These are phyloP conservation scores for Seira musarum DNA, from an alignment of 2,888 invertebrate genomes.

Conservation along the genomic window DNA sequence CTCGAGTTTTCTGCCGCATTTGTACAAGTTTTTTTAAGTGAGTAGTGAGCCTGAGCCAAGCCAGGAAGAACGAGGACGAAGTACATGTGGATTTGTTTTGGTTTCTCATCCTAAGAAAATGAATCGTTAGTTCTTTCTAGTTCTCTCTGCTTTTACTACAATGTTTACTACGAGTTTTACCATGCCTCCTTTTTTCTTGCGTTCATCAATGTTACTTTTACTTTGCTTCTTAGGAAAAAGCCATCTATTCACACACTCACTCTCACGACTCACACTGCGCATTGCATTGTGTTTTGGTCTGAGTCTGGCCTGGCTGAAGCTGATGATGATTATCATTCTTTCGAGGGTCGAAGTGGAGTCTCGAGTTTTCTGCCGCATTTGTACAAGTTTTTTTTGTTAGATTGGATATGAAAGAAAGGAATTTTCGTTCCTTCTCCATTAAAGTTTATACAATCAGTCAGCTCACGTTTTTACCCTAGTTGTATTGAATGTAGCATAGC, in stretches of 20 bases:
- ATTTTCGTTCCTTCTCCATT: neutral
- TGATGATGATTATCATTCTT: neutral
- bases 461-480: conserved; percentile 35
- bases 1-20: conserved; percentile 1
- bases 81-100: conserved; percentile 15
- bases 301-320: no score
- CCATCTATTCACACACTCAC: neutral
- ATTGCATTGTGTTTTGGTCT: no score
- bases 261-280: no score
- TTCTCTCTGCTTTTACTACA: conserved; percentile 26
- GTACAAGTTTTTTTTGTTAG: neutral
- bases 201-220: neutral
- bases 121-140: neutral
- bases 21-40: neutral
- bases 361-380: conserved; percentile 1
- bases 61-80: neutral
- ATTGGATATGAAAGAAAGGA: neutral
- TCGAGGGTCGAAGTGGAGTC: neutral
- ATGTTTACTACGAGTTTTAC: conserved; percentile 7
- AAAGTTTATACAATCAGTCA: conserved; percentile 1
- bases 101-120: neutral
- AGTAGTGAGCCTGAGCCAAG: neutral
- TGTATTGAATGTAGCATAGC: neutral
- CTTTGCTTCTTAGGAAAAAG: neutral
- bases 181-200: neutral